Evolutionary conservation across 1,140 invertebrate species (phyloP).

Genomic region (Harpegnathos saltator): DNA sequence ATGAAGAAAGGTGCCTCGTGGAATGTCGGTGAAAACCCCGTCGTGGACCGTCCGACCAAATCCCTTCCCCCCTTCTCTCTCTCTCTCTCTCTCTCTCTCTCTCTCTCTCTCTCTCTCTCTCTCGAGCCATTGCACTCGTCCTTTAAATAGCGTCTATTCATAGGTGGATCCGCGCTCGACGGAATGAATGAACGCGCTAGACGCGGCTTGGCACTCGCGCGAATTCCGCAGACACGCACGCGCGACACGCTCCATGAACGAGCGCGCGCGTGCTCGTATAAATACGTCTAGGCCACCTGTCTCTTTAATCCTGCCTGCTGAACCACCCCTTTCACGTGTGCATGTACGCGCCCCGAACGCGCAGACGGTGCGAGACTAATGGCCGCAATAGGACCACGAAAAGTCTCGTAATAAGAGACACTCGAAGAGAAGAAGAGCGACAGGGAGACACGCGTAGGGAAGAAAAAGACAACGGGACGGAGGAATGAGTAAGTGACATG

Average conservation of each 20-base stretch:
- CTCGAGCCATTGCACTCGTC: constrained; percentile 77
- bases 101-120: constrained; percentile 7
- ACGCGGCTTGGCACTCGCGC: constrained; percentile 74
- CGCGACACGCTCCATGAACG: constrained; percentile 49
- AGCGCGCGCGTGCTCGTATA: constrained; percentile 68
- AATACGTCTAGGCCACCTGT: constrained; percentile 81
- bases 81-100: neutral
- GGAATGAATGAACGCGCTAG: constrained; percentile 78
- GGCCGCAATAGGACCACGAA: constrained; percentile 63
- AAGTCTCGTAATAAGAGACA: constrained; percentile 57
- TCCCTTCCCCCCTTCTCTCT: too few relatives aligned
- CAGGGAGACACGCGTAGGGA: neutral
- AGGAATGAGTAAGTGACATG: constrained; percentile 23
- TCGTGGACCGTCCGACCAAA: constrained; percentile 7
- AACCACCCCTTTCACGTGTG: constrained; percentile 65
- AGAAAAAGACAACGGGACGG: neutral
- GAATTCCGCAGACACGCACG: constrained; percentile 75
- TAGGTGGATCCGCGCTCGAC: constrained; percentile 74
- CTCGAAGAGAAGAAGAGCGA: neutral
- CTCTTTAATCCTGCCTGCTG: constrained; percentile 78
- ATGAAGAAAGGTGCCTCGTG: neutral
- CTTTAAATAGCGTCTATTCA: constrained; percentile 84
- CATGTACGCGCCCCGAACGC: constrained; percentile 50
- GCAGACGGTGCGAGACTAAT: constrained; percentile 69
- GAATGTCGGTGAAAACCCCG: constrained; percentile 39